Base-by-base conservation (phyloP, 1,140 invertebrate genomes). In the Brachionus manjavacas region DNA sequence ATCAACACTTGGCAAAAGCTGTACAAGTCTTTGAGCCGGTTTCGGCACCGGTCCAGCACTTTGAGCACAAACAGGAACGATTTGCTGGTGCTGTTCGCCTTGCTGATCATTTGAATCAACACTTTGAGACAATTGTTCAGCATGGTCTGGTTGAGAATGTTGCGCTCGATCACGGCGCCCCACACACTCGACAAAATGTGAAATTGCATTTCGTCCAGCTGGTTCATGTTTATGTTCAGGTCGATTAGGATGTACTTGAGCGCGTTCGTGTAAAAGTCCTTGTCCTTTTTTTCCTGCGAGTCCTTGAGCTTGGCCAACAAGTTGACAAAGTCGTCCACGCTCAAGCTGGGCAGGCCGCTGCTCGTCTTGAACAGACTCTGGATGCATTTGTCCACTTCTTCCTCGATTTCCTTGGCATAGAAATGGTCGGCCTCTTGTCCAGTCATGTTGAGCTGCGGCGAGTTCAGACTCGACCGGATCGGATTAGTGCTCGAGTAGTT, bases 351-450 rank as follows among this genome's bases (percentile, higher is more conserved):
- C 90, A 96, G 94, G 0, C 95, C 95, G 6, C 95, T 95, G 91
- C 97, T 95, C 90, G 97, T 76, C 28, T 81, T 98, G 90, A 98
- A 99, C 86, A 99, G 98, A 84, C 95, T 92, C 88, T 98, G 96
- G 88, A 99, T 99, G 87, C 98, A 98, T 49, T 95, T 94, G 88
- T 98, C 98, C 0, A 96, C 96, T 91, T 99, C 96, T 89, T 98
- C 96, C 89, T 99, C 96, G 14, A 98, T 95, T 87, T 98, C 96
- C 89, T 97, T 96, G 0, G 94, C 93, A 9, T 97, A 91, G 39
- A 88, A 87, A 64, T 89, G 88, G 52, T 86, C 86, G 85, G 87
- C 87, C 68, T 89, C 88, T 7, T 87, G 87, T 83, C 88, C 87
- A 6, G 52, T 81, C 23, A 81, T n/a, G n/a, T 64, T 81, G 9